phyloP scores from a whole-genome alignment of 2,888 invertebrate genomes.

The Lithophane socia region DNA sequence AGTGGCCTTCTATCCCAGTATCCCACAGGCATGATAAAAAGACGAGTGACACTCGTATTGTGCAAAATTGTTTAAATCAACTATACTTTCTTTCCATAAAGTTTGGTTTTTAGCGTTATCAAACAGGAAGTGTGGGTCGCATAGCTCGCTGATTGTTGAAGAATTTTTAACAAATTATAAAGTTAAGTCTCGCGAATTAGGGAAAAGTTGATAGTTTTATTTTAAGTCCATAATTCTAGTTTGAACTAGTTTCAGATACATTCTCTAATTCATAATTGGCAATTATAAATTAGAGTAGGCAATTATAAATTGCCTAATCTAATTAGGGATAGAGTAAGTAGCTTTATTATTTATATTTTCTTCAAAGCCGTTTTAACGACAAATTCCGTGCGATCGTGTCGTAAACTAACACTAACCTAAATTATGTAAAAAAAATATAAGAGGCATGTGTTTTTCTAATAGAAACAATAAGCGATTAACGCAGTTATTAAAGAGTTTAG shows the following conservation, averaged over 20 bases:
- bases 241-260: neutral
- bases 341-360: neutral
- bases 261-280: neutral
- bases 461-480: slow-evolving; percentile 29
- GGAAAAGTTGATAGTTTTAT: neutral
- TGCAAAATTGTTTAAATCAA: neutral
- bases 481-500: slow-evolving; percentile 19
- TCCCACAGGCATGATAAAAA: neutral
- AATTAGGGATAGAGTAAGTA: neutral
- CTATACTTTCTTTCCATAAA: slow-evolving; percentile 17
- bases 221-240: too few species aligned
- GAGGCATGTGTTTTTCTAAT: neutral
- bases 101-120: slow-evolving; percentile 33
- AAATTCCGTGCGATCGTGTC: neutral
- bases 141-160: slow-evolving; percentile 42
- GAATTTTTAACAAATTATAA: neutral
- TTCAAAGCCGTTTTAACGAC: neutral
- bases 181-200: neutral
- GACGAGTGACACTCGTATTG: slow-evolving; percentile 1
- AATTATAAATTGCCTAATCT: neutral
- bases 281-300: too few species aligned
- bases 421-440: neutral
- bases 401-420: neutral
- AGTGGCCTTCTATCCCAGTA: neutral
- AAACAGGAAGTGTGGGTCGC: slow-evolving; percentile 48